phyloP scores from a whole-genome alignment of 2,113 vertebrate species.

The Salvelinus sp. region DNA sequence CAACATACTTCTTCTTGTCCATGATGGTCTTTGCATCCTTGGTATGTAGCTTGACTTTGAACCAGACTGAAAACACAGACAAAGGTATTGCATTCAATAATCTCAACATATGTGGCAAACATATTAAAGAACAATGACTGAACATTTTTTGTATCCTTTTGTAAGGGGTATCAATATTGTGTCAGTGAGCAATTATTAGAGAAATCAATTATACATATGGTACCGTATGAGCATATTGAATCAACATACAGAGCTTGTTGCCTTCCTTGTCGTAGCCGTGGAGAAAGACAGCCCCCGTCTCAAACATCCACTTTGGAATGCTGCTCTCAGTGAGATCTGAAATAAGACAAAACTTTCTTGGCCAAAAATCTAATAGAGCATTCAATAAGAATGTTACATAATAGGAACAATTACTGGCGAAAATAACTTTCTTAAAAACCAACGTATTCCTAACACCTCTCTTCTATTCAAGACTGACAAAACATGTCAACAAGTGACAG shows the following conservation, averaged over 20 bases:
- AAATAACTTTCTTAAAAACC: not conserved
- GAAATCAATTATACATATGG: not conserved
- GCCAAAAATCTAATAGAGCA: not conserved
- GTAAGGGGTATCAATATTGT: not conserved
- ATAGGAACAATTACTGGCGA: not conserved
- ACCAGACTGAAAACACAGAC: conserved; percentile 83
- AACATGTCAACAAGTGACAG: not conserved
- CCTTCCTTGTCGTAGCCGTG: conserved; percentile 97
- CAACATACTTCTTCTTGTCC: conserved; percentile 93
- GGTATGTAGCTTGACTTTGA: conserved; percentile 87
- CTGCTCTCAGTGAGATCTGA: conserved; percentile 88
- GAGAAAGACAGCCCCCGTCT: conserved; percentile 86
- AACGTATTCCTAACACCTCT: not conserved
- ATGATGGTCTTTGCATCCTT: conserved; percentile 84
- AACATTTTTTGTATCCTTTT: not conserved
- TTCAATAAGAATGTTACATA: not conserved
- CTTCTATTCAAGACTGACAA: not conserved
- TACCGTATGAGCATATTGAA: conserved; percentile 1
- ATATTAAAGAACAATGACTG: not conserved
- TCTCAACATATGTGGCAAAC: not conserved
- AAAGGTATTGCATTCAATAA: not conserved
- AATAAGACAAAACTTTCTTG: conserved; percentile 36
- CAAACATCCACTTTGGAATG: conserved; percentile 90
- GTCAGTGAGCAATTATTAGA: not conserved
- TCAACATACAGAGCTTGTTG: conserved; percentile 90